phyloP scores from a whole-genome alignment of 1,140 invertebrate species.

The Camponotus vicinus region DNA sequence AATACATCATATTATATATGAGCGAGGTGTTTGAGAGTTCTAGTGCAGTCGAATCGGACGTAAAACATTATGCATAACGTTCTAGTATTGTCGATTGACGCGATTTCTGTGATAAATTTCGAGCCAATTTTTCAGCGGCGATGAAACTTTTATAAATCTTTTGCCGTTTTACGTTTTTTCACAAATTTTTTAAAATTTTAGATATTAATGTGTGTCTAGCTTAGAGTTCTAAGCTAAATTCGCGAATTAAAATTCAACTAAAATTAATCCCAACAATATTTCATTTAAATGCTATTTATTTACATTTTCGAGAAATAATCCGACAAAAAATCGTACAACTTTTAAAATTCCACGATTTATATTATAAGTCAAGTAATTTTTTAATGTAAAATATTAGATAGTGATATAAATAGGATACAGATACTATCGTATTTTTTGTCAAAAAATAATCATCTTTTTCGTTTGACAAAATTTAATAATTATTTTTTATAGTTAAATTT shows the following conservation, averaged over 20 bases:
- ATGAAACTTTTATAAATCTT: not conserved
- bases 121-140: not conserved
- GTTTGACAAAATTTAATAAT: too few species aligned
- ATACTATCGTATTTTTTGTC: too few species aligned
- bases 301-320: not conserved
- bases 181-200: not conserved
- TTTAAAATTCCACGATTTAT: not conserved
- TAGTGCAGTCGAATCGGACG: not conserved
- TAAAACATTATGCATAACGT: conserved; percentile 10
- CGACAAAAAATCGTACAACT: not conserved
- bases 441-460: too few species aligned
- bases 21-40: conserved; percentile 33
- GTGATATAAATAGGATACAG: too few species aligned
- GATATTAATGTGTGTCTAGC: not conserved
- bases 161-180: not conserved
- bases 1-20: conserved; percentile 46
- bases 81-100: conserved; percentile 8
- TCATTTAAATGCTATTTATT: not conserved
- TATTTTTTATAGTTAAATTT: too few species aligned
- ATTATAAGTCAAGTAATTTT: too few species aligned
- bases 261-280: not conserved
- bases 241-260: not conserved
- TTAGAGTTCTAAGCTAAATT: not conserved
- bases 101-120: not conserved
- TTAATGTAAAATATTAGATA: too few species aligned